These are phyloP conservation scores for Kryptolebias marmoratus DNA, from an alignment of 2,113 vertebrate genomes.

Conservation along the genomic window DNA sequence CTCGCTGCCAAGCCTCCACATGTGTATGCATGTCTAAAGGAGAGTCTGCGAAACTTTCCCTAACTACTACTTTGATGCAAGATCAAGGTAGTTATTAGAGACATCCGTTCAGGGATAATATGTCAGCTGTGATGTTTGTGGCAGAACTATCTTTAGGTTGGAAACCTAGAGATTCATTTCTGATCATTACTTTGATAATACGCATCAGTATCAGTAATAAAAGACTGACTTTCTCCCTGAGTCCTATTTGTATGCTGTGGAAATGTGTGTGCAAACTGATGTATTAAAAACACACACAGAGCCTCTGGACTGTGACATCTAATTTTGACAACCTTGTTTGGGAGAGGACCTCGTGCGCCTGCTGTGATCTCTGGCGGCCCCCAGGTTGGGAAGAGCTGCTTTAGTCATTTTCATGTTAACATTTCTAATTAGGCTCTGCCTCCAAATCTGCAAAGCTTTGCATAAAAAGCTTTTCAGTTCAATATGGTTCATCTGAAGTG, in stretches of 20 bases:
- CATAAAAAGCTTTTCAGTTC: constrained; percentile 6
- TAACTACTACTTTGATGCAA: too few species aligned
- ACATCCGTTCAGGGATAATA: neutral
- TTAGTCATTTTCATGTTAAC: constrained; percentile 4
- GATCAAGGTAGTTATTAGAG: too few species aligned
- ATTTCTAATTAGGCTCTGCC: constrained; percentile 12
- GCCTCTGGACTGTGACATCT: neutral
- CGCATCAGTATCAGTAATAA: neutral
- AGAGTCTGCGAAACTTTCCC: too few species aligned
- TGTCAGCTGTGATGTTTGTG: constrained; percentile 2
- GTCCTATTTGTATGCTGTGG: neutral
- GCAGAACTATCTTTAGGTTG: neutral
- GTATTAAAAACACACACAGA: neutral
- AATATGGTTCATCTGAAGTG: neutral
- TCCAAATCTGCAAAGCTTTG: constrained; percentile 9
- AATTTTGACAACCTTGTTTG: neutral
- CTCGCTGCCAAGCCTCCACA: neutral
- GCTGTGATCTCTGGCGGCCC: neutral
- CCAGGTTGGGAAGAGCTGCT: neutral
- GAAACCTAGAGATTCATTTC: too few species aligned
- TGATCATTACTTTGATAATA: neutral
- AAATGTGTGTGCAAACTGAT: neutral
- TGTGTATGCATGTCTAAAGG: too few species aligned
- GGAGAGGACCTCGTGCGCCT: neutral
- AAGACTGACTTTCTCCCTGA: neutral